Percentiles rank a stretch among this genome's conserved stretches.
These are phyloP conservation scores for Morinoia aosen DNA, from an alignment of 2,888 invertebrate species.

Conservation along the genomic window DNA sequence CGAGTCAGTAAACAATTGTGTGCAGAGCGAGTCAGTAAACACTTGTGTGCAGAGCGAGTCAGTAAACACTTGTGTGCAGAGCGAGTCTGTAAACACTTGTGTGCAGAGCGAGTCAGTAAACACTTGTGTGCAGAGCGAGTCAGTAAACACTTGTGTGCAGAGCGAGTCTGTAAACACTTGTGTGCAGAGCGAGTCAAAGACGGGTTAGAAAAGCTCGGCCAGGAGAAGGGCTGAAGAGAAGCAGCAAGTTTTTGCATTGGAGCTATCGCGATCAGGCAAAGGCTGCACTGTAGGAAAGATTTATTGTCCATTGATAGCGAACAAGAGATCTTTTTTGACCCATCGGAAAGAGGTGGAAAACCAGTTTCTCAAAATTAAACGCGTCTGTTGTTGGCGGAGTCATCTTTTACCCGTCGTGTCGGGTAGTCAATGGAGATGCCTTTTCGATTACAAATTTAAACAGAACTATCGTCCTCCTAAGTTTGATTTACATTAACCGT, in stretches of 20 bases:
- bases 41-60: no score
- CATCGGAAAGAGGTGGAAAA: background rate
- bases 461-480: background rate
- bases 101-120: no score
- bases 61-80: no score
- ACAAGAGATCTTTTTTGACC: constrained; percentile 8
- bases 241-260: background rate
- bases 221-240: background rate
- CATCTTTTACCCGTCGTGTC: background rate
- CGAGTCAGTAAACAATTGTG: no score
- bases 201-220: no score
- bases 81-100: no score
- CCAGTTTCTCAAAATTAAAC: background rate
- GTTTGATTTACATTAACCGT: background rate
- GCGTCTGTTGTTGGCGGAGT: background rate
- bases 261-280: constrained; percentile 14
- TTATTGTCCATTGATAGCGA: constrained; percentile 43
- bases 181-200: no score
- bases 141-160: no score
- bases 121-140: no score
- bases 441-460: background rate
- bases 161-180: no score
- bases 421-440: background rate
- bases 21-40: no score
- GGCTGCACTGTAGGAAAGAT: background rate